Evolutionary conservation across 2,797 vertebrate species (phyloP).

Genomic region (Ptychobarbus kaznakovi): DNA sequence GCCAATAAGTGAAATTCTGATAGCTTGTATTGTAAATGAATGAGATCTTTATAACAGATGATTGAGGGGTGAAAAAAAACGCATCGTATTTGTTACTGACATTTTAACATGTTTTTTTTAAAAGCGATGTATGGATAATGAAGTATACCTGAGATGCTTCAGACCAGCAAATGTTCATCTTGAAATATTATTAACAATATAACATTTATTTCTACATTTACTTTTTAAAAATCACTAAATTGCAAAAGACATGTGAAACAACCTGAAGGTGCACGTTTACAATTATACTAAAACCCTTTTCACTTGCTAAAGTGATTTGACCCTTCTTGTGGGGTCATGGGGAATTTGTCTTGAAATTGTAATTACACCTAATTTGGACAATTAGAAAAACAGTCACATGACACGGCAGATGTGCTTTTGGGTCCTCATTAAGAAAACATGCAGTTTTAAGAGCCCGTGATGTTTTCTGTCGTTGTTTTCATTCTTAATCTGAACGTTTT

Average conservation of each 20-base stretch:
- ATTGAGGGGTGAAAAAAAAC: not conserved
- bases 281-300: not conserved
- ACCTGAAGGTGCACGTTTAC: not conserved
- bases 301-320: not conserved
- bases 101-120: not conserved
- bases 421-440: conserved; percentile 2
- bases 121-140: not conserved
- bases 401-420: conserved; percentile 7
- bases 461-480: not conserved
- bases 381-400: conserved; percentile 2
- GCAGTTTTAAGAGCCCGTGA: not conserved
- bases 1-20: not conserved
- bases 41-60: not conserved
- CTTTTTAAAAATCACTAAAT: not conserved
- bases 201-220: not conserved
- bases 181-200: too few species aligned
- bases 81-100: not conserved
- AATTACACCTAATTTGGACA: conserved; percentile 14
- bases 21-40: not conserved
- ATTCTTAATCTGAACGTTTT: not conserved
- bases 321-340: not conserved
- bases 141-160: not conserved
- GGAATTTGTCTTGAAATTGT: not conserved
- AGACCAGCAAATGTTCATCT: too few species aligned
- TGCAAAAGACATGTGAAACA: not conserved